Base-by-base conservation (phyloP, 2,797 vertebrate genomes). In the Sparus aurata region DNA sequence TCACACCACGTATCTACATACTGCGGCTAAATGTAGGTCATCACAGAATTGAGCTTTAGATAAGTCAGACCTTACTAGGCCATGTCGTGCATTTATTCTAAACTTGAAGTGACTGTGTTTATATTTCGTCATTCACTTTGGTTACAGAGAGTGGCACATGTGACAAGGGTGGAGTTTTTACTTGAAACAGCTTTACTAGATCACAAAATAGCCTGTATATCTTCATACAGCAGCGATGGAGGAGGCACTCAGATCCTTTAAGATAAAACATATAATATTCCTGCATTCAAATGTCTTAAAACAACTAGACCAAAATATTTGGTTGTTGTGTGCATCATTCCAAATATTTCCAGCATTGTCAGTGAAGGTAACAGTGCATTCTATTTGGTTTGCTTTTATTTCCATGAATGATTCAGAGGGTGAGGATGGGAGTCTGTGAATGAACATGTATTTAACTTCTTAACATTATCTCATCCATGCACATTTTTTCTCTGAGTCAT, bases 21-120 rank as follows among this genome's bases (percentile, higher is more conserved):
- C 30, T 46, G 20, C 0, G 0, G 41, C 60, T 45, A 12, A n/a
- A 49, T n/a, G n/a, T 17, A 62, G 16, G 46, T 74, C 59, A 43
- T 66, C 18, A 8, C 1, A 38, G 38, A 38, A 7, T 49, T 34
- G 5, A 30, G 17, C 17, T 45, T 20, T 49, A 52, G 45, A 25
- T 55, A 27, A 64, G 20, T 30, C 16, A 0, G 17, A 71, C 45
- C 22, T 50, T 23, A 25, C 45, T 3, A 50, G 60, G 54, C 12
- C 53, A 18, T 46, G 64, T 18, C 0, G 11, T 52, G 43, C n/a
- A 2, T 12, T 53, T 4, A 4, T 41, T 71, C 52, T 69, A 47
- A 79, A 72, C 52, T 54, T 47, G 8, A 62, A 64, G 0, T 2
- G 5, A 60, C 22, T 12, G 47, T 67, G 43, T 75, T 75, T 54